A percentile compares a stretch with the other conserved stretches of the same genome.
Conservation (phyloP, 1,140 invertebrate genomes). For the Archegozetes longisetosus region DNA sequence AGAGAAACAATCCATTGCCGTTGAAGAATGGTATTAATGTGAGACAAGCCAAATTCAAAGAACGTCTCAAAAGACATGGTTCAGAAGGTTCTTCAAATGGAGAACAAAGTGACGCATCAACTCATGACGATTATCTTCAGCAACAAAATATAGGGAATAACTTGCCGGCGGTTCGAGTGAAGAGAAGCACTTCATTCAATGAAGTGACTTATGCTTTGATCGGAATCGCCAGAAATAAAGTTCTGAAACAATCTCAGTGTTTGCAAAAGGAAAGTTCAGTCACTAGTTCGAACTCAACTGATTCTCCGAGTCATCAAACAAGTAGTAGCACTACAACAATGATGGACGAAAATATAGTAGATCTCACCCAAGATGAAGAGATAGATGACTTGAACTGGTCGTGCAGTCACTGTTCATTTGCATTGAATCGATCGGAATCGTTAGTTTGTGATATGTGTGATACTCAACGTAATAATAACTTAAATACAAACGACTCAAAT, state of each 20-base stretch:
- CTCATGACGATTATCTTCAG: conserved; percentile 3
- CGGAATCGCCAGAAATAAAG: background rate
- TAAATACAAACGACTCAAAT: background rate
- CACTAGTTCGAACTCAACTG: background rate
- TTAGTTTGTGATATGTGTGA: conserved; percentile 62
- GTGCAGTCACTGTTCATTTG: conserved; percentile 66
- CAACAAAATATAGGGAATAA: conserved; percentile 13
- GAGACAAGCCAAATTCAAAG: background rate
- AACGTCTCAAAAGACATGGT: conserved; percentile 10
- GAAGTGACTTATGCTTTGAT: background rate
- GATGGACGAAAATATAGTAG: conserved; percentile 5
- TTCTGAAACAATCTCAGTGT: background rate
- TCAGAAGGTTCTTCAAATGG: conserved; percentile 16
- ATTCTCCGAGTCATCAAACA: background rate
- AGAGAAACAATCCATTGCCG: conserved; percentile 9
- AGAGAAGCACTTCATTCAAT: background rate
- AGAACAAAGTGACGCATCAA: background rate
- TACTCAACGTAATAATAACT: conserved; percentile 35
- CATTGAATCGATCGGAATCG: conserved; percentile 62
- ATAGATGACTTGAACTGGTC: conserved; percentile 39
- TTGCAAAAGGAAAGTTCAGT: background rate
- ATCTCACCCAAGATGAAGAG: background rate
- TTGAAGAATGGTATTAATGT: conserved; percentile 7
- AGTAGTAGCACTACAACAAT: conserved; percentile 6
- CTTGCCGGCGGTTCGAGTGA: background rate